phyloP scores from a whole-genome alignment of 2,113 vertebrate genomes.

The Pandion haliaetus region DNA sequence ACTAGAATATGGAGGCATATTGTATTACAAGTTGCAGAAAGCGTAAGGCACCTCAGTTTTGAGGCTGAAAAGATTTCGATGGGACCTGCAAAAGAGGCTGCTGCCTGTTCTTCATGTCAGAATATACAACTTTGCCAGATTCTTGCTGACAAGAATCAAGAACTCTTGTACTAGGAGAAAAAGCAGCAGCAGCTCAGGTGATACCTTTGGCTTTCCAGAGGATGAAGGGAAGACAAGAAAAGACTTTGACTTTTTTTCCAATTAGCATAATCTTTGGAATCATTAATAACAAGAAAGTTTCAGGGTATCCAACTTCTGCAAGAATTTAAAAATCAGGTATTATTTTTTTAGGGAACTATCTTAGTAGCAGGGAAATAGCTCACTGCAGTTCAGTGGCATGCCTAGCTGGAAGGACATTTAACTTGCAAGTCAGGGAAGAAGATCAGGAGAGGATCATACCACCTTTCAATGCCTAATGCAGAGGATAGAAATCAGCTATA shows the following conservation, averaged over 20 bases:
- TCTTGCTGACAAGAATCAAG: not conserved
- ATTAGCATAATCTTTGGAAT: not conserved
- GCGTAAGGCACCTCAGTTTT: not conserved
- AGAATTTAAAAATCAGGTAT: not conserved
- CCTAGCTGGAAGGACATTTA: not conserved
- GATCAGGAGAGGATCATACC: not conserved
- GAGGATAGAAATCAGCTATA: not conserved
- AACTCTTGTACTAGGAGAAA: not conserved
- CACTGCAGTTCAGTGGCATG: not conserved
- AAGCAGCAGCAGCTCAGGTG: not conserved
- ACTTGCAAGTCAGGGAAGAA: not conserved
- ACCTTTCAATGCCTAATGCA: not conserved
- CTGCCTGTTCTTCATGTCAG: not conserved
- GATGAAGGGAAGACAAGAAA: not conserved
- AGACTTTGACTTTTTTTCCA: not conserved
- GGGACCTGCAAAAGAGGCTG: not conserved
- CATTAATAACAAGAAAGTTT: not conserved
- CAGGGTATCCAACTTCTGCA: not conserved
- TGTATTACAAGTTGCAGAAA: not conserved
- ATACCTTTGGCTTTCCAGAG: not conserved
- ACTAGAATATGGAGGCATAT: not conserved
- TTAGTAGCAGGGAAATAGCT: not conserved
- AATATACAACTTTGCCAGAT: not conserved
- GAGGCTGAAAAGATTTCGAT: not conserved
- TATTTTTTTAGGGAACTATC: not conserved